These are phyloP conservation scores for Sweltsa coloradensis DNA, from an alignment of 1,140 invertebrate species.

Conservation along the genomic window DNA sequence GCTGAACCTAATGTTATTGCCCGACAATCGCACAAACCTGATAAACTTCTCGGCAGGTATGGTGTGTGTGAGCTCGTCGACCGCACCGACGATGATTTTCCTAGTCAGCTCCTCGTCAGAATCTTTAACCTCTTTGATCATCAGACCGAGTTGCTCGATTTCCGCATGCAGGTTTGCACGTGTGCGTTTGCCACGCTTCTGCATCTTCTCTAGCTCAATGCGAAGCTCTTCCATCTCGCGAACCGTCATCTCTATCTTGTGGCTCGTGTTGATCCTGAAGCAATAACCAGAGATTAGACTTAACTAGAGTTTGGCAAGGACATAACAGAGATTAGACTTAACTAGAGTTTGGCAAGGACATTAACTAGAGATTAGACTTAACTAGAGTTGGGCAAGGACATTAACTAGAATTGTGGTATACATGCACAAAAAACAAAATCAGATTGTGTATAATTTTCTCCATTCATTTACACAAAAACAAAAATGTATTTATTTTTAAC, in stretches of 20 bases:
- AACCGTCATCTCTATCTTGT: constrained; percentile 30
- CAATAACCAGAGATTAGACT: too few relatives aligned
- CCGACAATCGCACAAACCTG: constrained; percentile 22
- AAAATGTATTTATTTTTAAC: too few relatives aligned
- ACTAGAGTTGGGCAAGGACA: too few relatives aligned
- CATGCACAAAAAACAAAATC: too few relatives aligned
- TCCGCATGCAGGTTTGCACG: constrained; percentile 29
- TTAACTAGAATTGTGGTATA: too few relatives aligned
- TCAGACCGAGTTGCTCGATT: constrained; percentile 34
- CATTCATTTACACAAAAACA: too few relatives aligned
- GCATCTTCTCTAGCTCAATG: constrained; percentile 22
- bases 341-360: too few relatives aligned
- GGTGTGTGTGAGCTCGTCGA: constrained; percentile 34
- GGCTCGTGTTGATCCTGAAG: constrained; percentile 21
- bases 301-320: too few relatives aligned
- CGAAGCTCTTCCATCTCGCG: constrained; percentile 33
- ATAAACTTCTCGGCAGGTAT: constrained; percentile 39
- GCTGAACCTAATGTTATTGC: background rate
- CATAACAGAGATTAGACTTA: too few relatives aligned
- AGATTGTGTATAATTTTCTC: too few relatives aligned
- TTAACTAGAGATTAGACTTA: too few relatives aligned
- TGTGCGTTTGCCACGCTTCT: constrained; percentile 24
- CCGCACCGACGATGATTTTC: constrained; percentile 29
- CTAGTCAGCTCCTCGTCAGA: constrained; percentile 28
- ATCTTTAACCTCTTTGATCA: constrained; percentile 30